Evolutionary conservation across 2,113 vertebrate genomes (phyloP).

Genomic region (Craseonycteris thonglongyai): DNA sequence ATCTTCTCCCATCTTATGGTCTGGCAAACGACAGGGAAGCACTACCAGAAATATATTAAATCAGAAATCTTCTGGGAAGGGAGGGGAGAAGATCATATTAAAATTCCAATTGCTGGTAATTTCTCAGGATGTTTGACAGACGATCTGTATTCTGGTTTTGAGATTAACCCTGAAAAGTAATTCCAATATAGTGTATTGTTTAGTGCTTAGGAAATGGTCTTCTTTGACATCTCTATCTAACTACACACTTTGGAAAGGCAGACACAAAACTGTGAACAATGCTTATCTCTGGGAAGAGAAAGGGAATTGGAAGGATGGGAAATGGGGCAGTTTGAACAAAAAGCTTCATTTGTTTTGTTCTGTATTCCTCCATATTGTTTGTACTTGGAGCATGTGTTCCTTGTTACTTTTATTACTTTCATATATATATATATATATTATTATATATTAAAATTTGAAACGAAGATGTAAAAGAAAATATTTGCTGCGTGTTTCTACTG

Average conservation of each 20-base stretch:
- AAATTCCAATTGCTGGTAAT: background rate
- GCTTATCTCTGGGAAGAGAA: background rate
- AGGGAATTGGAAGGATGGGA: background rate
- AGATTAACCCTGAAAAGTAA: background rate
- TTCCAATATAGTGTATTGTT: background rate
- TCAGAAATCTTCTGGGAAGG: background rate
- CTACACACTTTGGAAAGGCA: background rate
- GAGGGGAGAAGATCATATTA: background rate
- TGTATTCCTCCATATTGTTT: background rate
- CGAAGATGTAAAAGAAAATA: background rate
- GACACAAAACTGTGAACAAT: background rate
- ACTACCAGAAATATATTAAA: background rate
- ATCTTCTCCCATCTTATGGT: background rate
- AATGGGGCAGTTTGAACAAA: background rate
- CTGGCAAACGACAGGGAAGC: background rate
- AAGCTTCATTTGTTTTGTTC: background rate
- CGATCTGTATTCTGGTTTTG: background rate
- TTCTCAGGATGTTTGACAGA: background rate
- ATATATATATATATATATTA: background rate
- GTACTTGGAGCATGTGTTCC: background rate
- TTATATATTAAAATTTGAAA: background rate
- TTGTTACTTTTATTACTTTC: background rate
- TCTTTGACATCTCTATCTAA: background rate
- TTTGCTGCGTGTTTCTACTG: background rate
- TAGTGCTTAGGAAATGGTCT: background rate